Conservation (phyloP, 2,797 vertebrate genomes). For the Microctenopoma steveboyesi region DNA sequence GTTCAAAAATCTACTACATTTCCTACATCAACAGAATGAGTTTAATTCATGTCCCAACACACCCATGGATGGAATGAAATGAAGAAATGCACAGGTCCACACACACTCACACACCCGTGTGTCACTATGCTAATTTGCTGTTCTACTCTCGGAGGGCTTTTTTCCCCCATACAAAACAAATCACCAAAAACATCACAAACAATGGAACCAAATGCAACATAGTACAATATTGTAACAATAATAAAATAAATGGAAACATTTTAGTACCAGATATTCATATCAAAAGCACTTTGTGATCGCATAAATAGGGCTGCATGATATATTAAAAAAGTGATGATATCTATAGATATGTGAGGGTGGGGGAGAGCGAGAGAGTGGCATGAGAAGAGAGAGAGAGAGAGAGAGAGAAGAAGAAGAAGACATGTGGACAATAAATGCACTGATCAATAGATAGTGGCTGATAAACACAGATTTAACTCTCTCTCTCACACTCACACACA, state of each 20-base stretch:
- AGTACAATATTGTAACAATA: slow-evolving; percentile 20
- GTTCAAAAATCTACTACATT: slow-evolving; percentile 76
- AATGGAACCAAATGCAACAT: slow-evolving; percentile 27
- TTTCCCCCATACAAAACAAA: slow-evolving; percentile 28
- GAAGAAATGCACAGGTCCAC: slow-evolving; percentile 22
- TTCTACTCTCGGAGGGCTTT: slow-evolving; percentile 38
- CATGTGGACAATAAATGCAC: not conserved
- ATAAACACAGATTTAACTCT: slow-evolving; percentile 6
- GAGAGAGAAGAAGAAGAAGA: not conserved
- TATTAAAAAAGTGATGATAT: slow-evolving; percentile 22
- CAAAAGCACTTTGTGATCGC: slow-evolving; percentile 77
- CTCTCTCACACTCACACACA: not conserved
- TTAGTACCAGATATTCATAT: slow-evolving; percentile 42
- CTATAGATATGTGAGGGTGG: slow-evolving; percentile 5
- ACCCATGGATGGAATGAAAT: slow-evolving; percentile 51
- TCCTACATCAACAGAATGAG: slow-evolving; percentile 74
- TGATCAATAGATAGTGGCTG: slow-evolving; percentile 26
- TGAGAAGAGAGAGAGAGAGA: not conserved
- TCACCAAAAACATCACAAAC: slow-evolving; percentile 48
- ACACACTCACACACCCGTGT: slow-evolving; percentile 3
- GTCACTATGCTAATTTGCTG: slow-evolving; percentile 16
- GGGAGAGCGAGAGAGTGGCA: slow-evolving; percentile 12
- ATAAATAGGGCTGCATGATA: slow-evolving; percentile 42
- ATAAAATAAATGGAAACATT: slow-evolving; percentile 34
- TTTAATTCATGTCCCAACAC: slow-evolving; percentile 74